Conservation (phyloP, 2,113 vertebrate species). For the Callospermophilus lateralis region DNA sequence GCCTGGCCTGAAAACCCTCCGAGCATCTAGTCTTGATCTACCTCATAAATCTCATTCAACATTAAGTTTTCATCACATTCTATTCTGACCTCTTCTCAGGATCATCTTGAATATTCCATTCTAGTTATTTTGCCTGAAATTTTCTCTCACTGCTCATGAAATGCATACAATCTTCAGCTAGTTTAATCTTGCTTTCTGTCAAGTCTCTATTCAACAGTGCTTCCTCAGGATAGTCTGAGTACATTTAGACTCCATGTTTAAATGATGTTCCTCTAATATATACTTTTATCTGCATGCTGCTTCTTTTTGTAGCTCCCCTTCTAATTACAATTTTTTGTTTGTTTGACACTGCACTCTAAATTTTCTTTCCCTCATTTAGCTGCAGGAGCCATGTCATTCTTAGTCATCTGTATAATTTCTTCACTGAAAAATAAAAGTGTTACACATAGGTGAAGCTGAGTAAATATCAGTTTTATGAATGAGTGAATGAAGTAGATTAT, state of each 20-base stretch:
- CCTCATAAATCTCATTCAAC: background rate
- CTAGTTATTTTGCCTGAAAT: background rate
- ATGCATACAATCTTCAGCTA: background rate
- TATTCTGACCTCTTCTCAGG: background rate
- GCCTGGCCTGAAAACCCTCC: accelerated
- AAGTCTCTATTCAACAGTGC: background rate
- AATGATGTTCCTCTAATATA: background rate
- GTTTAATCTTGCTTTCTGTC: background rate
- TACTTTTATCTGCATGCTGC: background rate
- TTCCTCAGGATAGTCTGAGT: background rate
- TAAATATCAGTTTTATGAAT: background rate
- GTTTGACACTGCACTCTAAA: background rate
- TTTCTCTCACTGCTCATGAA: background rate
- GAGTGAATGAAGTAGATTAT: background rate
- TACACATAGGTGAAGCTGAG: background rate
- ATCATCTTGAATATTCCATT: background rate
- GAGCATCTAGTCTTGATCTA: background rate
- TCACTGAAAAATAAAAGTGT: background rate
- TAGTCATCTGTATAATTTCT: background rate
- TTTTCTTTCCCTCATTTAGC: background rate
- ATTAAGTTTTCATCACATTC: background rate
- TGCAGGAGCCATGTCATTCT: background rate
- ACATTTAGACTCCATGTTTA: background rate
- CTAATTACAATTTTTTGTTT: background rate
- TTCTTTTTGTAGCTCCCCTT: background rate